phyloP scores from a whole-genome alignment of 1,140 invertebrate genomes.

The Lanistes nyassanus region DNA sequence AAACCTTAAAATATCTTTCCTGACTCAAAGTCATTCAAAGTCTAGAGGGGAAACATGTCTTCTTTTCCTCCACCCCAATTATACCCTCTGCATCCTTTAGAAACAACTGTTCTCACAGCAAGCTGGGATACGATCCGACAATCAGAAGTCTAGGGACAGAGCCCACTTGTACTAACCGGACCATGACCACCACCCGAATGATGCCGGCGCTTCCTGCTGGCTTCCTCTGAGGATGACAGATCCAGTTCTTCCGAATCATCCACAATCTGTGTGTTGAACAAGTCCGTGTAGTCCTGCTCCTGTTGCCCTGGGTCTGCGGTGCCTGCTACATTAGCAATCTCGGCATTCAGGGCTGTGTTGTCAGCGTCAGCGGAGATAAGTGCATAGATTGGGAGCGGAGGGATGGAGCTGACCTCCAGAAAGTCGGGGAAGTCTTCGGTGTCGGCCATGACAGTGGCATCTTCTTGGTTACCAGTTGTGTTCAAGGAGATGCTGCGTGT shows the following conservation, averaged over 20 bases:
- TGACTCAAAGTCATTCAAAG: too few species aligned
- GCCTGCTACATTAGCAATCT: constrained; percentile 34
- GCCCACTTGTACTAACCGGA: background rate
- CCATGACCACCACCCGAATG: background rate
- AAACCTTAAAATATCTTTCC: too few species aligned
- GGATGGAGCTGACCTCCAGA: constrained; percentile 94
- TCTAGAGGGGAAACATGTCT: too few species aligned
- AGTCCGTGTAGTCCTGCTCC: constrained; percentile 82
- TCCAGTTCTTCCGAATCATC: constrained; percentile 64
- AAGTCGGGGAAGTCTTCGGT: constrained; percentile 83
- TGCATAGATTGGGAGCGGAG: constrained; percentile 95
- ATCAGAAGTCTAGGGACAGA: background rate
- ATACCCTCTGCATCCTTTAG: too few species aligned
- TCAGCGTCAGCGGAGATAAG: constrained; percentile 90
- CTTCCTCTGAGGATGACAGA: constrained; percentile 64
- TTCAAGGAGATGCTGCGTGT: constrained; percentile 32
- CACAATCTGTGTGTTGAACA: constrained; percentile 74
- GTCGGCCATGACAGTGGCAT: constrained; percentile 73
- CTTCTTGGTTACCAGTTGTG: constrained; percentile 66
- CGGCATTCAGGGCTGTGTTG: constrained; percentile 65
- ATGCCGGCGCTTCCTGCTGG: constrained; percentile 4
- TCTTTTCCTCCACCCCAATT: too few species aligned
- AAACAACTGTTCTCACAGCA: too few species aligned
- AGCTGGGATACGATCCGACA: too few species aligned
- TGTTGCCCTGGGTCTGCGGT: constrained; percentile 13